Base-by-base conservation (phyloP, 2,888 invertebrate genomes). In the Pseudolycoriella hygida region DNA sequence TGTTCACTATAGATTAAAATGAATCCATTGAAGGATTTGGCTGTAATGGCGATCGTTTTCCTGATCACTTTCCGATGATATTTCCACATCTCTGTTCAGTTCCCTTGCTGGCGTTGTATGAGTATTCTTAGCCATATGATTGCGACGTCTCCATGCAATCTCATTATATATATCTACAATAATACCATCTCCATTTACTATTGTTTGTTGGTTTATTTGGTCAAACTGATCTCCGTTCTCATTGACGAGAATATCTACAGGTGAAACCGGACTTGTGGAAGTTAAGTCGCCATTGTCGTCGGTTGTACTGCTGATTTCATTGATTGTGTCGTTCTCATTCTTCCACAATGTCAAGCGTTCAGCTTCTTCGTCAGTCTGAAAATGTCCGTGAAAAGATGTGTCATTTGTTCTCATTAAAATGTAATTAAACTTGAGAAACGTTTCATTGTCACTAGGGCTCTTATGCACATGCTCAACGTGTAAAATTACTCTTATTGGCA, bases 401-500 rank as follows among this genome's bases (percentile, higher is more conserved):
- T 47, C 44, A 18, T 49, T 44, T 2, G 40, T 42, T 44, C 46
- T 46, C 2, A 49, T 17, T 10, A 49, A 18, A 10, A 50, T 43
- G 39, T 45, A 50, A 45, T 50, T 49, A 20, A 45, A 49, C 43
- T 49, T 49, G 1, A 17, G 3, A 17, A 40, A 44, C 25, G 45
- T 37, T 19, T n/a, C 30, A 34, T 42, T 45, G 2, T 40, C 20
- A n/a, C 3, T 19, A 14, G 34, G 34, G 4, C 3, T n/a, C 12
- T 17, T 2, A 40, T 49, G 48, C 2, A 50, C 40, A 45, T 47
- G 49, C 11, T 44, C 30, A 12, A 46, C 25, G 1, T 49, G 51
- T 37, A 51, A 32, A 38, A 51, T 48, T 14, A 50, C 43, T 17
- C 39, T 47, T 19, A 51, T 15, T 14, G 48, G 48, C 12, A 47